Conservation (phyloP, 2,888 invertebrate genomes). For the Pandemis cinnamomeana region DNA sequence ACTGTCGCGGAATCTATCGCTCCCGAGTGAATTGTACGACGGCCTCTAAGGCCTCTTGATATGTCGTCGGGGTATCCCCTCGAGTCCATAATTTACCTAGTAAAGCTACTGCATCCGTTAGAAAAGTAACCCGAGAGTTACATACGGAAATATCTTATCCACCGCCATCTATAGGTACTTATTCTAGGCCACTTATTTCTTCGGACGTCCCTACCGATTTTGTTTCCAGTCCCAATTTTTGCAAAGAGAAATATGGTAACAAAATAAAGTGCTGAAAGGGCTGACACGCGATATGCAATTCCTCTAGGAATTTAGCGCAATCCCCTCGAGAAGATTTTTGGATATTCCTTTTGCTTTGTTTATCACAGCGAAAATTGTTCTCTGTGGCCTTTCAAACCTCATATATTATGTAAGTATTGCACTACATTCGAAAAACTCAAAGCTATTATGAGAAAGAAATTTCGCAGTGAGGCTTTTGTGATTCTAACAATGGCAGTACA, state of each 20-base stretch:
- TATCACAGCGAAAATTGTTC: constrained; percentile 63
- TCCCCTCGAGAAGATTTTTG: constrained; percentile 63
- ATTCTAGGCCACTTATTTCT: constrained; percentile 37
- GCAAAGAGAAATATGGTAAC: constrained; percentile 58
- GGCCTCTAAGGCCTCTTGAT: constrained; percentile 68
- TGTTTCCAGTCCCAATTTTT: constrained; percentile 31
- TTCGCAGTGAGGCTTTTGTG: constrained; percentile 29
- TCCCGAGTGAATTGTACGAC: constrained; percentile 64
- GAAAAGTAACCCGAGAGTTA: constrained; percentile 47
- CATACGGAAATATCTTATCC: constrained; percentile 35
- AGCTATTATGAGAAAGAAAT: constrained; percentile 19
- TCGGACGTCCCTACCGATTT: constrained; percentile 31
- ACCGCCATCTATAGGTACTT: constrained; percentile 33
- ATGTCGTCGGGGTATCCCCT: constrained; percentile 72
- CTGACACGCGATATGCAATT: constrained; percentile 63
- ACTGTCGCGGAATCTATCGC: constrained; percentile 70
- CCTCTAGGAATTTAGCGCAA: constrained; percentile 57
- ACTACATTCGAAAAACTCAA: constrained; percentile 31
- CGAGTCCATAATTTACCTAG: constrained; percentile 70
- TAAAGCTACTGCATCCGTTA: constrained; percentile 55
- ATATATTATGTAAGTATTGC: constrained; percentile 39
- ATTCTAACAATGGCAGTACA: constrained; percentile 67
- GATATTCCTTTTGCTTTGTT: constrained; percentile 60
- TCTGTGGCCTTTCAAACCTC: constrained; percentile 59
- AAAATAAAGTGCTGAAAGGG: constrained; percentile 60